Conservation (phyloP, 1,140 invertebrate species). For the Drosophila orena region DNA sequence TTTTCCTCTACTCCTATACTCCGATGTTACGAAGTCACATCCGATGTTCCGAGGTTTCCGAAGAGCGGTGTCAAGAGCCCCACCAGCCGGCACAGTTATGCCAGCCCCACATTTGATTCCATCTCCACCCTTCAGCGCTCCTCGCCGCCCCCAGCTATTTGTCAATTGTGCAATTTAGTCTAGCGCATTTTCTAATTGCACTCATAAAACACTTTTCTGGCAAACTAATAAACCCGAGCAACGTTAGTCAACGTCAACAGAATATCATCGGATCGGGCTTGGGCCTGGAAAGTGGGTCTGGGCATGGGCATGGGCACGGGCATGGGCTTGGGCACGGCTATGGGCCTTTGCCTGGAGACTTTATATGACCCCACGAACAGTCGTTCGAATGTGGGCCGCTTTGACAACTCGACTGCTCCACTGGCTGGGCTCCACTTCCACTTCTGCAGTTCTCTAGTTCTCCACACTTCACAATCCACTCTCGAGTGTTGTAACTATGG, state of each 20-base stretch:
- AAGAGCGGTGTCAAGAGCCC: slow-evolving; percentile 32
- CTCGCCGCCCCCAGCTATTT: slow-evolving; percentile 39
- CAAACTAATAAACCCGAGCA: slow-evolving; percentile 72
- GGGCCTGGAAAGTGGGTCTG: slow-evolving; percentile 21
- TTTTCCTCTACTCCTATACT: not conserved
- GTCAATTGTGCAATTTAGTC: slow-evolving; percentile 79
- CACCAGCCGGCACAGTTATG: slow-evolving; percentile 21
- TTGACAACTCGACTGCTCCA: slow-evolving; percentile 27
- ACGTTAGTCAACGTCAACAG: slow-evolving; percentile 62
- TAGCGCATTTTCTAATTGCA: slow-evolving; percentile 79
- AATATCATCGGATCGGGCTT: slow-evolving; percentile 11
- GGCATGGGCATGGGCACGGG: slow-evolving; percentile 8
- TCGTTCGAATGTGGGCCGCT: slow-evolving; percentile 42
- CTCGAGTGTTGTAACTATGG: slow-evolving; percentile 73
- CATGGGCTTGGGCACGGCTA: not conserved
- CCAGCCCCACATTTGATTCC: slow-evolving; percentile 9
- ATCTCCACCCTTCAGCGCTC: not conserved
- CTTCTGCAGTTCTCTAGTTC: no score
- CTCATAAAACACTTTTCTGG: slow-evolving; percentile 79
- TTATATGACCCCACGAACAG: slow-evolving; percentile 49
- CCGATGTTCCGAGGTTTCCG: slow-evolving; percentile 1
- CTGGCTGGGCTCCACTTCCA: slow-evolving; percentile 22
- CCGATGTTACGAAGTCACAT: not conserved
- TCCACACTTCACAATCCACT: slow-evolving; percentile 59
- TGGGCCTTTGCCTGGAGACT: slow-evolving; percentile 33